Percentiles rank a stretch among this genome's conserved stretches.
phyloP scores from a whole-genome alignment of 1,140 invertebrate species.

The Drosophila pachea region DNA sequence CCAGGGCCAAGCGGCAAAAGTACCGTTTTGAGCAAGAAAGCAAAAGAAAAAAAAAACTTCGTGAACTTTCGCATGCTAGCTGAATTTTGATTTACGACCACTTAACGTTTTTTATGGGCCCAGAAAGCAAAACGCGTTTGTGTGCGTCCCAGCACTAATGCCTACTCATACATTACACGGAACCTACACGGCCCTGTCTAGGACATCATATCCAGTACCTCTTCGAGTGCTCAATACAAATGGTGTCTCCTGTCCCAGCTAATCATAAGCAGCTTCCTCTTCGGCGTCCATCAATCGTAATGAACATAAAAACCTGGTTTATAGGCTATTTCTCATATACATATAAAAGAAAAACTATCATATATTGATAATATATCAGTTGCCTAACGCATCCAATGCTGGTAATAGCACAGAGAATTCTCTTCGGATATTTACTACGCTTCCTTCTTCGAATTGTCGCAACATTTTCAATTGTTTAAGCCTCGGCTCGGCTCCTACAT shows the following conservation, averaged over 20 bases:
- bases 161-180: constrained; percentile 23
- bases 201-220: not conserved
- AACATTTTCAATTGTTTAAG: too few species aligned
- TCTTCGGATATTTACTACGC: too few species aligned
- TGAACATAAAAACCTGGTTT: too few species aligned
- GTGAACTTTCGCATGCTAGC: constrained; percentile 58
- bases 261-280: not conserved
- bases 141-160: constrained; percentile 37
- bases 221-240: constrained; percentile 6
- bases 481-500: too few species aligned
- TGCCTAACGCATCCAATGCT: too few species aligned
- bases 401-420: too few species aligned
- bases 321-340: too few species aligned
- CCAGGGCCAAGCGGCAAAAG: constrained; percentile 34
- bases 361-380: too few species aligned
- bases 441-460: too few species aligned
- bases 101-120: constrained; percentile 67
- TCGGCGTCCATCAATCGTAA: too few species aligned
- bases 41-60: constrained; percentile 26
- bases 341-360: too few species aligned
- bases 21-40: constrained; percentile 16
- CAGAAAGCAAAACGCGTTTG: constrained; percentile 40
- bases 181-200: not conserved
- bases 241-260: constrained; percentile 4
- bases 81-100: constrained; percentile 71